These are phyloP conservation scores for Timandra comae DNA, from an alignment of 2,888 invertebrate genomes.

Conservation along the genomic window DNA sequence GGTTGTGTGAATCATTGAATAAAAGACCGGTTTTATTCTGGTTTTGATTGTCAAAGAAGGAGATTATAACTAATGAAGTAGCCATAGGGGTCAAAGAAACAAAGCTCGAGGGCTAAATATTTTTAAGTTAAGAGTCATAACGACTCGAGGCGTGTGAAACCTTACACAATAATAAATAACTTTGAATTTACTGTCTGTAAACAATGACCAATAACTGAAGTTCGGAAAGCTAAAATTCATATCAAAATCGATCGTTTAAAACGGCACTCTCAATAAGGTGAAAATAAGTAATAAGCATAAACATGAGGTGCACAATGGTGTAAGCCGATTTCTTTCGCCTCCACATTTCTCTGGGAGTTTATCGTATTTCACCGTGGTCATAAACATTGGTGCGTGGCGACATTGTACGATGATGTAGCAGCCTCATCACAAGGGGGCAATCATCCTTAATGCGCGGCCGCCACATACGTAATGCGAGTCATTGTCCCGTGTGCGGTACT, in stretches of 20 bases:
- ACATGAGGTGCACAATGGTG: slow-evolving; percentile 62
- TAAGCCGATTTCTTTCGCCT: slow-evolving; percentile 68
- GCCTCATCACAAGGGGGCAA: slow-evolving; percentile 75
- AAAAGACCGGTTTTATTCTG: slow-evolving; percentile 48
- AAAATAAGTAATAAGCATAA: slow-evolving; percentile 73
- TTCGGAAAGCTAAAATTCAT: slow-evolving; percentile 39
- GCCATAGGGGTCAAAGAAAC: slow-evolving; percentile 29
- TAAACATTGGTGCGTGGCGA: slow-evolving; percentile 67
- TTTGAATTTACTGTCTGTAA: slow-evolving; percentile 21
- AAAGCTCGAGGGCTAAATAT: slow-evolving; percentile 15
- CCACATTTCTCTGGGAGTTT: slow-evolving; percentile 64
- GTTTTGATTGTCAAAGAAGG: slow-evolving; percentile 46
- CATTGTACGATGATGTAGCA: slow-evolving; percentile 73
- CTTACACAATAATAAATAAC: slow-evolving; percentile 19
- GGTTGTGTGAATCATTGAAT: slow-evolving; percentile 36
- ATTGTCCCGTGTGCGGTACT: slow-evolving; percentile 76
- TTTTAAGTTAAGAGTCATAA: not conserved
- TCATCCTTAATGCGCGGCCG: slow-evolving; percentile 74
- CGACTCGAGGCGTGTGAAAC: slow-evolving; percentile 22
- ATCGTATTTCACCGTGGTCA: slow-evolving; percentile 67
- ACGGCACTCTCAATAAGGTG: slow-evolving; percentile 55
- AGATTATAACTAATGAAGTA: slow-evolving; percentile 39
- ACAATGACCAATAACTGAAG: slow-evolving; percentile 32
- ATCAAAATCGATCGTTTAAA: slow-evolving; percentile 50
- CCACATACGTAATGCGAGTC: slow-evolving; percentile 77